These are phyloP conservation scores for Burhinus oedicnemus DNA, from an alignment of 2,113 vertebrate genomes.

Conservation along the genomic window DNA sequence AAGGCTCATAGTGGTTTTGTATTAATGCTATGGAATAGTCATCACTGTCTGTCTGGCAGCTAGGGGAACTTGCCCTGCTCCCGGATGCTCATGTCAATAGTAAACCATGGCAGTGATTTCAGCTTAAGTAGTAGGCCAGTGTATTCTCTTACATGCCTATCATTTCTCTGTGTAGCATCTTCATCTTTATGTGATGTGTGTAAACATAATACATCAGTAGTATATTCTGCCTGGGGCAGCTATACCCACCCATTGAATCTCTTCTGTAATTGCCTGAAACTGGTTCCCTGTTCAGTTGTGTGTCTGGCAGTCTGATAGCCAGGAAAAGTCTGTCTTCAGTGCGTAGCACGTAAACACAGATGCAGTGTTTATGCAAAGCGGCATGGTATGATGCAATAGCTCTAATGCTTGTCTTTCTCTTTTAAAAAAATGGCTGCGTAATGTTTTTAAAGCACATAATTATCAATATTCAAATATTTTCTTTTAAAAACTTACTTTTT, in stretches of 20 bases:
- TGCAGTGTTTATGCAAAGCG: background rate
- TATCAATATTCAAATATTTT: background rate
- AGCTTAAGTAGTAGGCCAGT: background rate
- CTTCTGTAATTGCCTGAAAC: background rate
- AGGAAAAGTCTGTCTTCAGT: background rate
- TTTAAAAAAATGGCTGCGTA: background rate
- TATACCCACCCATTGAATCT: background rate
- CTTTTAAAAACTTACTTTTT: background rate
- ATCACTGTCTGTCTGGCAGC: background rate
- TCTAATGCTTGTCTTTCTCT: background rate
- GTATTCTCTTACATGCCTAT: background rate
- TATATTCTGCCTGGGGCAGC: background rate
- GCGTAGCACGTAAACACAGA: rapidly evolving
- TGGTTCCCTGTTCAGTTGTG: background rate
- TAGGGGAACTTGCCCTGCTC: background rate
- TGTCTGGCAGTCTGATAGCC: background rate
- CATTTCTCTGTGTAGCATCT: background rate
- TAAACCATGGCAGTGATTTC: background rate
- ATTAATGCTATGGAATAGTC: background rate
- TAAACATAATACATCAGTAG: background rate
- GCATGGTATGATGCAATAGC: background rate
- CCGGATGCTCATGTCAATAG: background rate
- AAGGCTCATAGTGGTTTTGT: background rate
- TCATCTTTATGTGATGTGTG: background rate
- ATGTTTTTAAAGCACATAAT: background rate